Percentiles rank a stretch among this genome's conserved stretches.
phyloP scores from a whole-genome alignment of 2,113 vertebrate genomes.

The Lycocorax pyrrhopterus region DNA sequence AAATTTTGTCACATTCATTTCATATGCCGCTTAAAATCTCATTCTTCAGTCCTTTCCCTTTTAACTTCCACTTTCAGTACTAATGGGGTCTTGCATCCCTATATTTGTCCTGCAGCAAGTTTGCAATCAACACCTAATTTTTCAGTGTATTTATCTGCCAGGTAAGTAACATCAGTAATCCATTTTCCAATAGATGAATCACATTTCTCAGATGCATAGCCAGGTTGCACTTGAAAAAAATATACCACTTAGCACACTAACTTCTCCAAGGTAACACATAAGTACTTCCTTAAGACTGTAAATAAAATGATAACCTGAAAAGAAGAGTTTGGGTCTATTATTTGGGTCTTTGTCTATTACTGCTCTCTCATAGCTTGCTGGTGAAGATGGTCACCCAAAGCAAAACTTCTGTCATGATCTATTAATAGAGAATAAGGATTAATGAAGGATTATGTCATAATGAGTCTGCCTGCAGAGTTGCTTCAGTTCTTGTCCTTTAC shows the following conservation, averaged over 20 bases:
- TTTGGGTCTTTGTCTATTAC: conserved; percentile 26
- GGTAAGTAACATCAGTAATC: neutral
- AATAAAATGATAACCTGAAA: conserved; percentile 21
- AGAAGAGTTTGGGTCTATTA: conserved; percentile 25
- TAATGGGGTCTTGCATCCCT: neutral
- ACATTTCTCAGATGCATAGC: neutral
- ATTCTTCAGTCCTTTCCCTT: neutral
- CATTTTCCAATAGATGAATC: neutral
- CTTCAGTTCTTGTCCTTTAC: conserved; percentile 74
- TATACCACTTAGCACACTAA: neutral
- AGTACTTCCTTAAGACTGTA: neutral
- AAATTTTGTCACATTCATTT: neutral
- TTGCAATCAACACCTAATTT: neutral
- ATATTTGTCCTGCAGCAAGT: neutral
- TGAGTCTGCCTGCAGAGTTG: conserved; percentile 78
- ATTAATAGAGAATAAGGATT: conserved; percentile 85
- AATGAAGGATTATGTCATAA: conserved; percentile 89
- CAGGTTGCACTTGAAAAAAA: neutral
- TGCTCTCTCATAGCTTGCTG: conserved; percentile 32
- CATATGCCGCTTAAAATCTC: neutral
- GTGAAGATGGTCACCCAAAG: conserved; percentile 73
- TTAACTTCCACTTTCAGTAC: neutral
- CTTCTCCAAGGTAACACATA: neutral
- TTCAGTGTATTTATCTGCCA: conserved; percentile 1
- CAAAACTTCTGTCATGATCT: conserved; percentile 77